phyloP scores from a whole-genome alignment of 2,797 vertebrate genomes.

The Danio tinwini region DNA sequence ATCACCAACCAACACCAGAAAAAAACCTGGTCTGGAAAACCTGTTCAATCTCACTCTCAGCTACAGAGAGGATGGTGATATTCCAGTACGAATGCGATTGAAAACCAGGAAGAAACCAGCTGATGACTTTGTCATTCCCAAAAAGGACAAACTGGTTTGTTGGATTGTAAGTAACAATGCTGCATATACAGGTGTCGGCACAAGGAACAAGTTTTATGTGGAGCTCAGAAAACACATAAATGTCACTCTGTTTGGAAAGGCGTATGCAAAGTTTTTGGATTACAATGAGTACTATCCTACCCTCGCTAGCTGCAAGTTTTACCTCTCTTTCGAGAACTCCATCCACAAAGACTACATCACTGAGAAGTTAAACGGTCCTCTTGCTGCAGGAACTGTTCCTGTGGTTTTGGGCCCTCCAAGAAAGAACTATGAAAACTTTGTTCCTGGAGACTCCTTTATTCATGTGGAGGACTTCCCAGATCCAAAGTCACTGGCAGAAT shows the following conservation, averaged over 20 bases:
- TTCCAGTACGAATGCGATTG: constrained; percentile 84
- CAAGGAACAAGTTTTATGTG: constrained; percentile 74
- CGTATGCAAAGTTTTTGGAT: constrained; percentile 75
- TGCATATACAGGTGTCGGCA: constrained; percentile 43
- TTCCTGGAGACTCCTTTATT: constrained; percentile 86
- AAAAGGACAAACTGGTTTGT: constrained; percentile 86
- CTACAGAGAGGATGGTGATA: constrained; percentile 87
- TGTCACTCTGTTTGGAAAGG: constrained; percentile 81
- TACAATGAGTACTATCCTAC: constrained; percentile 84
- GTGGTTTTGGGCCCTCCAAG: constrained; percentile 87
- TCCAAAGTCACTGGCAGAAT: constrained; percentile 82
- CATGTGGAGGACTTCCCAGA: constrained; percentile 88
- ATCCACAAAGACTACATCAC: constrained; percentile 89
- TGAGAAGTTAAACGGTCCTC: constrained; percentile 88
- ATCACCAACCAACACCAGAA: constrained; percentile 83
- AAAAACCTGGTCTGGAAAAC: constrained; percentile 81
- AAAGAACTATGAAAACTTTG: constrained; percentile 88
- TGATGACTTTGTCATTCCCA: constrained; percentile 79
- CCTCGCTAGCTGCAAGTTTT: constrained; percentile 87
- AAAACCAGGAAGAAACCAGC: constrained; percentile 72
- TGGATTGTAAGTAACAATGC: constrained; percentile 89
- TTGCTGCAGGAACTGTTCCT: constrained; percentile 84
- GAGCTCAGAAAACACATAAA: constrained; percentile 84
- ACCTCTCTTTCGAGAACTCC: constrained; percentile 91
- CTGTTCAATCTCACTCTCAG: constrained; percentile 88